Percentiles rank a stretch among this genome's conserved stretches.
These are phyloP conservation scores for Thysanoteuthis rhombus DNA, from an alignment of 2,888 invertebrate genomes.

Conservation along the genomic window DNA sequence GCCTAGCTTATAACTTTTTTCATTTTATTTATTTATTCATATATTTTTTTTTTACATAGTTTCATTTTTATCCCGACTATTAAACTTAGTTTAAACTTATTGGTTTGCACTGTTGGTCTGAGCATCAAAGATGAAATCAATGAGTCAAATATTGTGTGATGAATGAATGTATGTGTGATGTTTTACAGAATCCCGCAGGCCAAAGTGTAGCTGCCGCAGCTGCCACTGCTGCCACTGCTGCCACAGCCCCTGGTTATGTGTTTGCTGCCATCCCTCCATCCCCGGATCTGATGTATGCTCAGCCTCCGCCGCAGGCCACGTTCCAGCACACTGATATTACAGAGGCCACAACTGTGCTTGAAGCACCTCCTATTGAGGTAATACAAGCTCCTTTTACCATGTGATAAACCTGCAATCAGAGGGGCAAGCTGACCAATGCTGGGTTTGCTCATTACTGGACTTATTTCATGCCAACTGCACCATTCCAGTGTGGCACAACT, in stretches of 20 bases:
- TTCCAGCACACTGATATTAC: conserved; percentile 54
- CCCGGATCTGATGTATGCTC: conserved; percentile 63
- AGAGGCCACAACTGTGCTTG: conserved; percentile 46
- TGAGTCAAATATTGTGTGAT: background rate
- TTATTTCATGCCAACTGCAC: conserved; percentile 1
- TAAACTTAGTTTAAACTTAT: background rate
- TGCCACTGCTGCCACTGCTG: conserved; percentile 51
- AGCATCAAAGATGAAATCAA: background rate
- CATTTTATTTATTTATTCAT: too few species aligned
- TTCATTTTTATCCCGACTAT: background rate
- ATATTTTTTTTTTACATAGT: too few species aligned
- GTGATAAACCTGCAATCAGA: conserved; percentile 31
- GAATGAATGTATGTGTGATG: conserved; percentile 19
- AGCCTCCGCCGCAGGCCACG: conserved; percentile 52
- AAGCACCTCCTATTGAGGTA: conserved; percentile 53
- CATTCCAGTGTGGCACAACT: background rate
- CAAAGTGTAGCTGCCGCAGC: conserved; percentile 53
- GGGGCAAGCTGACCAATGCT: background rate
- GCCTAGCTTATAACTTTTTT: too few species aligned
- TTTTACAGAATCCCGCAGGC: conserved; percentile 53
- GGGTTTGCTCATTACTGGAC: conserved; percentile 12
- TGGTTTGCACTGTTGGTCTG: background rate
- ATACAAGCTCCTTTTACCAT: conserved; percentile 37
- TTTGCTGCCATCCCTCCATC: conserved; percentile 55
- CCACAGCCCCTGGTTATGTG: conserved; percentile 53